Base-by-base conservation (phyloP, 2,797 vertebrate genomes). In the Amphiprion clarkii region DNA sequence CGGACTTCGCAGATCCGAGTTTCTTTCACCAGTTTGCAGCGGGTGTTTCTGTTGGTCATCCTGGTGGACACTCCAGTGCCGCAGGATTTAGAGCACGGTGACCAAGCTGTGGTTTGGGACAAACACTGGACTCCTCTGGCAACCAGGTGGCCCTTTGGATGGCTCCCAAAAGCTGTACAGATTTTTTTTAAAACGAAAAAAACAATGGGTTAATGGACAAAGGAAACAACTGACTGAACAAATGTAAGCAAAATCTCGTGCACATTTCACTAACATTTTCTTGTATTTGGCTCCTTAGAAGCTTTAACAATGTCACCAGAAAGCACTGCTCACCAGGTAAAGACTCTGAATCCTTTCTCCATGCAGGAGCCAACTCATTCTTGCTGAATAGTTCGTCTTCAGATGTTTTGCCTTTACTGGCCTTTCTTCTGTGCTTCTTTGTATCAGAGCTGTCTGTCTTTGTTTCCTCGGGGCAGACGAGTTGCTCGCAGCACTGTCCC, bases 71-170 rank as follows among this genome's bases (percentile, higher is more conserved):
- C 92, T 55, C 96, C 97, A 8, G 90, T 93, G 58, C 96, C 95
- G 31, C 97, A 97, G 0, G 95, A 96, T 93, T 95, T 96, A 16
- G 97, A 97, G 83, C 97, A 98, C 77, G 96, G 95, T 3, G 96
- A 97, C 97, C 97, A 98, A 7, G 94, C 93, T n/a, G 96, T 95
- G 51, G 95, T 96, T 71, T 96, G 96, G 79, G 95, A 86, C 1
- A 94, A 91, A 86, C 97, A 98, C 76, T 93, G 94, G 59, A 91
- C 89, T 80, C 93, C 94, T 52, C 93, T 89, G 71, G 92, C 86
- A 42, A 81, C 16, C 71, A 89, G 79, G 56, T 81, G 93, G 54
- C 91, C 91, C 81, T 92, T 72, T 54, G 94, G 92, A 5, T 67
- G 71, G 0, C 83, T 90, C 73, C 91, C 92, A 87, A 96, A 96